These are phyloP conservation scores for Psammodynastes pulverulentus DNA, from an alignment of 2,113 vertebrate species.

Conservation along the genomic window DNA sequence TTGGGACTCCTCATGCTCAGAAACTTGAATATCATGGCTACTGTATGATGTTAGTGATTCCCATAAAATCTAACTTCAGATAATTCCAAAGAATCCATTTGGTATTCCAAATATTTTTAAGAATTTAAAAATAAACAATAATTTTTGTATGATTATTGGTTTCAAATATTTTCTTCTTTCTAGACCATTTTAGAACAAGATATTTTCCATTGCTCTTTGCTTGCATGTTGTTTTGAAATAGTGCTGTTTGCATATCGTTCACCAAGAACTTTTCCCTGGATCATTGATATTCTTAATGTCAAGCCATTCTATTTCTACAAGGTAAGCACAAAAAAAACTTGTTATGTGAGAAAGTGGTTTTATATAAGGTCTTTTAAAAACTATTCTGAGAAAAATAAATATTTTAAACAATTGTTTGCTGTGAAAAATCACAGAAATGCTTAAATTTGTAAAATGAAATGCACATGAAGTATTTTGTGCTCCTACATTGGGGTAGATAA, in stretches of 20 bases:
- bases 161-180: not conserved
- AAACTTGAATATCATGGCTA: not conserved
- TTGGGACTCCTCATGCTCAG: not conserved
- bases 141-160: not conserved
- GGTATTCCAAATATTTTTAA: not conserved
- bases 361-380: not conserved
- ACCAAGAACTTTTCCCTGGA: constrained; percentile 93
- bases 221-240: constrained; percentile 93
- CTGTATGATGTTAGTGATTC: not conserved
- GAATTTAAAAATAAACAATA: not conserved
- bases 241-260: constrained; percentile 95
- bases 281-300: constrained; percentile 83
- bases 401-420: not conserved
- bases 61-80: not conserved
- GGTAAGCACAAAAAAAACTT: constrained; percentile 65
- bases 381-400: not conserved
- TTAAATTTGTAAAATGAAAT: not conserved
- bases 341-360: not conserved
- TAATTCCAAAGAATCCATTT: not conserved
- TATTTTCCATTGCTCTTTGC: constrained; percentile 88
- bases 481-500: not conserved
- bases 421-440: not conserved
- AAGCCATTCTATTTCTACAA: constrained; percentile 94
- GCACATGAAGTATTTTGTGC: not conserved
- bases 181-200: constrained; percentile 92